Percentiles rank a stretch among this genome's conserved stretches.
Conservation (phyloP, 2,113 vertebrate species). For the Procavia capensis region DNA sequence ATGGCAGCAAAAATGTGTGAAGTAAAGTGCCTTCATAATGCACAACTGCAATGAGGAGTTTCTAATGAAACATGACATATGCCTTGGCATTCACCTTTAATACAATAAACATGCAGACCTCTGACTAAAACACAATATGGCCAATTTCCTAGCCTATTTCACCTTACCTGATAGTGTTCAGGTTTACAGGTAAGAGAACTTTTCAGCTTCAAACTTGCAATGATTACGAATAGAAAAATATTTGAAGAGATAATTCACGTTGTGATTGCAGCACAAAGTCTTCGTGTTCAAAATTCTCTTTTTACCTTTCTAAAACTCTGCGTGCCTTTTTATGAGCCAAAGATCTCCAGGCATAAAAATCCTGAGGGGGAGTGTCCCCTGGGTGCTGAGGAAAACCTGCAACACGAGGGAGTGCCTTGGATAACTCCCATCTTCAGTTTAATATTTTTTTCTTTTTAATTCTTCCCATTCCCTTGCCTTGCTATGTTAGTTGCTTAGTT, state of each 20-base stretch:
- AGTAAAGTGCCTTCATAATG: background rate
- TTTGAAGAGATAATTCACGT: background rate
- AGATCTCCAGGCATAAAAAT: background rate
- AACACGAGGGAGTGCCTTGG: background rate
- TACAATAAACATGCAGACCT: background rate
- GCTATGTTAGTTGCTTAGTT: background rate
- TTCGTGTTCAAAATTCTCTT: background rate
- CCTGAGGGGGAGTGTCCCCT: conserved; percentile 18
- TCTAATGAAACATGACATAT: background rate
- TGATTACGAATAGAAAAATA: background rate
- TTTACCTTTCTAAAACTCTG: background rate
- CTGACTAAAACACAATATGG: background rate
- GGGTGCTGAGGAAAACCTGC: background rate
- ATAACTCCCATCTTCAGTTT: background rate
- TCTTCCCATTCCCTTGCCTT: background rate
- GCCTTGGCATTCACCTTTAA: background rate
- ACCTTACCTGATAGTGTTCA: background rate
- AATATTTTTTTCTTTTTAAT: too few species aligned
- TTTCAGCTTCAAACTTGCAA: background rate
- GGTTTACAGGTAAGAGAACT: background rate
- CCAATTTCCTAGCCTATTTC: background rate
- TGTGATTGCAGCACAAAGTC: background rate
- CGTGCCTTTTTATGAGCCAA: background rate
- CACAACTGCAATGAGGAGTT: background rate
- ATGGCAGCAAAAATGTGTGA: background rate